Conservation (phyloP, 2,113 vertebrate genomes). For the Vombatus ursinus region DNA sequence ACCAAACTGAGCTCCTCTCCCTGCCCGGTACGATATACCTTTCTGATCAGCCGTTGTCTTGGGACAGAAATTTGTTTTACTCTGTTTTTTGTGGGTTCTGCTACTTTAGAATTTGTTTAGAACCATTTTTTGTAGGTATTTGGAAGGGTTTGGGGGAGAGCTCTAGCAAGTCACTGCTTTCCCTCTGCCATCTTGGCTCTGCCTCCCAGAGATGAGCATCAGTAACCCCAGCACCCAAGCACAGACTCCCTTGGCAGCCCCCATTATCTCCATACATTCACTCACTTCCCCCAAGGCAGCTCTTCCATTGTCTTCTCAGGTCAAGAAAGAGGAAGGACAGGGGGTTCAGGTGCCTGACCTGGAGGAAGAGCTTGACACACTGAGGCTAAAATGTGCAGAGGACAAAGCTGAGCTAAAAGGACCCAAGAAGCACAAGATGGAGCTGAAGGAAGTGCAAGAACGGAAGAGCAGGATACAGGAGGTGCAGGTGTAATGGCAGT, state of each 20-base stretch:
- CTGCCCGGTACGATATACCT: too few species aligned
- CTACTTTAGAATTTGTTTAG: too few species aligned
- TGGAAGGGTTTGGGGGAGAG: too few species aligned
- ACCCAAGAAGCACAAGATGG: slow-evolving; percentile 98
- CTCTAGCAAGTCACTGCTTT: too few species aligned
- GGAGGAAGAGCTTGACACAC: slow-evolving; percentile 96
- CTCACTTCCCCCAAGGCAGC: slow-evolving; percentile 89
- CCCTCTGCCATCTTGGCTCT: too few species aligned
- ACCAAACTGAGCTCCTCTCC: too few species aligned
- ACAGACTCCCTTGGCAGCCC: slow-evolving; percentile 94
- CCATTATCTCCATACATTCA: slow-evolving; percentile 89
- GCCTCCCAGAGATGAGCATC: too few species aligned
- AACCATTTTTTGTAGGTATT: too few species aligned
- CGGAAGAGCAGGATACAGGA: slow-evolving; percentile 99
- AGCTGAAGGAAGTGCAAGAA: slow-evolving; percentile 98
- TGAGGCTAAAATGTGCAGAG: slow-evolving; percentile 94
- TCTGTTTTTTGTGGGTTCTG: too few species aligned
- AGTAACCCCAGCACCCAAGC: slow-evolving; percentile 93
- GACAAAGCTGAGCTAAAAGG: slow-evolving; percentile 98
- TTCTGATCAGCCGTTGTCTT: too few species aligned
- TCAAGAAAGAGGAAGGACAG: slow-evolving; percentile 96
- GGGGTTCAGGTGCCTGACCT: slow-evolving; percentile 94
- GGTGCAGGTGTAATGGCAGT: slow-evolving; percentile 95
- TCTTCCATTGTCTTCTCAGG: slow-evolving; percentile 83
- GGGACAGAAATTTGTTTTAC: too few species aligned